phyloP scores from a whole-genome alignment of 2,113 vertebrate species.

The Mustela lutreola region DNA sequence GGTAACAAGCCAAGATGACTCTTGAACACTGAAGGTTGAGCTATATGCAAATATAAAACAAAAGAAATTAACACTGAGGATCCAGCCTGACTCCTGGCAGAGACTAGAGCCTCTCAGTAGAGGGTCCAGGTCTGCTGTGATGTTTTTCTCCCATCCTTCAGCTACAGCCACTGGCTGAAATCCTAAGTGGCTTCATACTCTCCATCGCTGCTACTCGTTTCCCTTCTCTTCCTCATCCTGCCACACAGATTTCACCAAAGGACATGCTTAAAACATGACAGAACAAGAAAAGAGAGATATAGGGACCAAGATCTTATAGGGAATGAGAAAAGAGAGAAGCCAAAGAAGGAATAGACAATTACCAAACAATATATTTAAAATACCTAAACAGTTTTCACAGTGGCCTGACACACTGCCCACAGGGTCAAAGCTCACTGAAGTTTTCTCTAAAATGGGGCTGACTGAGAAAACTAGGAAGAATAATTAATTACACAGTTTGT shows the following conservation, averaged over 20 bases:
- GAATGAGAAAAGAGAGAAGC: not conserved
- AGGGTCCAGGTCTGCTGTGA: not conserved
- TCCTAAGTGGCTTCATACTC: not conserved
- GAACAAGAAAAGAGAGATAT: not conserved
- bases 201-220: not conserved
- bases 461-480: not conserved
- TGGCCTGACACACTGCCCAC: not conserved
- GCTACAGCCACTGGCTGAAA: not conserved
- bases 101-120: not conserved
- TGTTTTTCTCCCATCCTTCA: not conserved
- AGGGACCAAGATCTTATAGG: no score
- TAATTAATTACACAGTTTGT: not conserved
- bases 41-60: not conserved
- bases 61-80: not conserved
- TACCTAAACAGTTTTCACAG: not conserved
- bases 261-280: not conserved
- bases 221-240: not conserved
- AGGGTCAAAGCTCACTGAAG: conserved; percentile 16
- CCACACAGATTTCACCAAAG: not conserved
- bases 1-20: not conserved
- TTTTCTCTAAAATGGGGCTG: conserved; percentile 34
- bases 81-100: not conserved
- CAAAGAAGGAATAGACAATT: not conserved
- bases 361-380: not conserved
- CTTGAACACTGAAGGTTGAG: not conserved